Percentiles rank a stretch among this genome's conserved stretches.
Evolutionary conservation across 2,888 invertebrate species (phyloP).

Genomic region (Listrodromus nycthemerus): DNA sequence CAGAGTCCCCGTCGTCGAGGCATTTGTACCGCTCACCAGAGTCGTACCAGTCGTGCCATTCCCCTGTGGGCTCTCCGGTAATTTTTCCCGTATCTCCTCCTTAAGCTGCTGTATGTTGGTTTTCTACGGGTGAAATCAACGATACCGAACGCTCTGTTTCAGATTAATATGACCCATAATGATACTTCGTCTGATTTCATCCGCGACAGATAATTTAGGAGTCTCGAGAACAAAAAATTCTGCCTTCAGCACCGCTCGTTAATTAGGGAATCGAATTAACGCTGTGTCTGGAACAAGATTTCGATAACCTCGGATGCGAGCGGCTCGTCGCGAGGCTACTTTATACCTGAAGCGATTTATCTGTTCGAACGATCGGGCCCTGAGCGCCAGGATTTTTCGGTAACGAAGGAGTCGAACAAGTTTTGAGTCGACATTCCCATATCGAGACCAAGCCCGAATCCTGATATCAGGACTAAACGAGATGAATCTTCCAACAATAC

Average conservation of each 20-base stretch:
- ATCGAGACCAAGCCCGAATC: neutral
- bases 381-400: constrained; percentile 38
- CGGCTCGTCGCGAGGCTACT: neutral
- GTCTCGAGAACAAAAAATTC: neutral
- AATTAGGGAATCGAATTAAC: neutral
- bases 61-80: constrained; percentile 79
- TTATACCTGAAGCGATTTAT: constrained; percentile 16
- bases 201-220: neutral
- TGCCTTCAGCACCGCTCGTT: neutral
- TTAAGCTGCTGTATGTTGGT: constrained; percentile 89
- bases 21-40: constrained; percentile 79
- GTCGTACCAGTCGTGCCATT: constrained; percentile 74
- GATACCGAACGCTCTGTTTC: constrained; percentile 16
- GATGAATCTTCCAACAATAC: neutral
- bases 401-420: constrained; percentile 34
- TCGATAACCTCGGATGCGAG: neutral
- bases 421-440: neutral
- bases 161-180: neutral
- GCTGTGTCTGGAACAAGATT: neutral
- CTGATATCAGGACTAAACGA: neutral
- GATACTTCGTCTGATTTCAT: neutral
- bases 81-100: constrained; percentile 87
- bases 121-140: constrained; percentile 82
- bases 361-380: constrained; percentile 45
- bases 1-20: constrained; percentile 86